These are phyloP conservation scores for Nemapogon koenigi DNA, from an alignment of 2,888 invertebrate genomes.

Conservation along the genomic window DNA sequence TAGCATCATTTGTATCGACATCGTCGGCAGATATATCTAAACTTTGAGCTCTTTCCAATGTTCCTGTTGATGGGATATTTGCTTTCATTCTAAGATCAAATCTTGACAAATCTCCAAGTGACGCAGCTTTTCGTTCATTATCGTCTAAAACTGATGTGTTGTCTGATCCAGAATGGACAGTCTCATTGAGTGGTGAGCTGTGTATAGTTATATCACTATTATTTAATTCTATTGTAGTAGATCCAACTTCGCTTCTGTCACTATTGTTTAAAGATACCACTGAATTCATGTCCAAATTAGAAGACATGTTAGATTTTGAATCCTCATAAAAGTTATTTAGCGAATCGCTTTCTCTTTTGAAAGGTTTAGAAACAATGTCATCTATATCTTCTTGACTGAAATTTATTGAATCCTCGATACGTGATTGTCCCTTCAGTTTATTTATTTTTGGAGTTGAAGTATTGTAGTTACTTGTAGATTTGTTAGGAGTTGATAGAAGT, in stretches of 20 bases:
- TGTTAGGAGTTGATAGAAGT: conserved; percentile 25
- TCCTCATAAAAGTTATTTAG: conserved; percentile 53
- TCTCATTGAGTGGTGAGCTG: conserved; percentile 67
- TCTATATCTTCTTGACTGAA: conserved; percentile 60
- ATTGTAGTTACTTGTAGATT: conserved; percentile 31
- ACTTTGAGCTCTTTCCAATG: conserved; percentile 80
- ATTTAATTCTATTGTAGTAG: conserved; percentile 76
- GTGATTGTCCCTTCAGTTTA: conserved; percentile 39
- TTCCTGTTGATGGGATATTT: conserved; percentile 59
- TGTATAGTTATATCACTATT: conserved; percentile 78
- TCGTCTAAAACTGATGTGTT: conserved; percentile 60
- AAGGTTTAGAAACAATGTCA: conserved; percentile 57
- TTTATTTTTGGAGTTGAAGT: conserved; percentile 57
- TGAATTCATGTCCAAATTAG: conserved; percentile 49
- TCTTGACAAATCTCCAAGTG: conserved; percentile 79
- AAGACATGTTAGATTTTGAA: conserved; percentile 53
- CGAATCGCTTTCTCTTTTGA: conserved; percentile 53
- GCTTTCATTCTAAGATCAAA: conserved; percentile 57
- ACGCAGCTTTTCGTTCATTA: conserved; percentile 77
- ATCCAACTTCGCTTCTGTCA: conserved; percentile 56
- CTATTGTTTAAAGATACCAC: conserved; percentile 51
- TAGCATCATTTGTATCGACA: conserved; percentile 44
- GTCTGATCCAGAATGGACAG: conserved; percentile 42
- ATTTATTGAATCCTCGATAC: conserved; percentile 47
- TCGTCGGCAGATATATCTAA: conserved; percentile 73